Evolutionary conservation across 2,888 invertebrate species (phyloP).

Genomic region (Agrenia bidenticulata): DNA sequence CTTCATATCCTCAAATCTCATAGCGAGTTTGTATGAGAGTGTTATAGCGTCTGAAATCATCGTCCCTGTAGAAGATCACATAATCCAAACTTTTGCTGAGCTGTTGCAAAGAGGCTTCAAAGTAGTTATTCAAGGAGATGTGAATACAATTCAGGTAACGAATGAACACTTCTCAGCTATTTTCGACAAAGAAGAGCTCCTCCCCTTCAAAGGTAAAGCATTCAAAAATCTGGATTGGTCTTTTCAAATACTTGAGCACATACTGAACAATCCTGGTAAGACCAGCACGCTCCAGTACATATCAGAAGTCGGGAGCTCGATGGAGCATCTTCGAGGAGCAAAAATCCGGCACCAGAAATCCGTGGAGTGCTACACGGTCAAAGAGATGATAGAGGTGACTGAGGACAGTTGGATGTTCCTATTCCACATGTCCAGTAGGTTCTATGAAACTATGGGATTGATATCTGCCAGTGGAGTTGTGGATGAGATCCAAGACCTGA

Average conservation of each 20-base stretch:
- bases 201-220: neutral
- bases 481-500: neutral
- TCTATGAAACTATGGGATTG: constrained; percentile 3
- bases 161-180: neutral
- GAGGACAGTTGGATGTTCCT: constrained; percentile 8
- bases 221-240: neutral
- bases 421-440: neutral
- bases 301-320: neutral
- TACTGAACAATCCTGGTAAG: neutral
- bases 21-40: neutral
- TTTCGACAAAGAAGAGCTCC: neutral
- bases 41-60: neutral
- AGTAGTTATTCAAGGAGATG: neutral
- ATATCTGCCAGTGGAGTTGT: neutral
- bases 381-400: neutral
- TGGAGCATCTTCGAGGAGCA: constrained; percentile 4
- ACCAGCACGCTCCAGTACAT: neutral
- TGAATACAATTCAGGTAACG: neutral
- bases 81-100: neutral
- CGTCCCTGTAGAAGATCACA: neutral
- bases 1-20: neutral
- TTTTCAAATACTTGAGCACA: neutral
- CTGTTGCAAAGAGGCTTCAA: neutral
- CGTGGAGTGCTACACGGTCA: neutral
- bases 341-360: too few relatives aligned